These are phyloP conservation scores for Silurus glanis DNA, from an alignment of 2,113 vertebrate genomes.

Conservation along the genomic window DNA sequence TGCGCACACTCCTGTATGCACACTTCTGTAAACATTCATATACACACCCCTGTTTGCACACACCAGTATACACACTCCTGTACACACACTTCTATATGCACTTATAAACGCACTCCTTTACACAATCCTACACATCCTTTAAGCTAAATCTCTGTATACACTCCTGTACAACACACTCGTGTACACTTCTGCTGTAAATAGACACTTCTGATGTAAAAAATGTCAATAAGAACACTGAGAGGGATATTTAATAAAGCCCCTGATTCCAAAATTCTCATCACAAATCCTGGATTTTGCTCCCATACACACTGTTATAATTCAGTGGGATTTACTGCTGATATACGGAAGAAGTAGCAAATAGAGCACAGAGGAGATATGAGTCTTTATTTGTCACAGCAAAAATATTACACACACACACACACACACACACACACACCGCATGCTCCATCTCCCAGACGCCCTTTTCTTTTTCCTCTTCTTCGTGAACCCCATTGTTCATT, in stretches of 20 bases:
- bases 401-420: conserved; percentile 20
- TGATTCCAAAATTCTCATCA: background rate
- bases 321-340: conserved; percentile 20
- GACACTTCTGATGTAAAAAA: background rate
- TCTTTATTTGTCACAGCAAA: conserved; percentile 42
- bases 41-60: background rate
- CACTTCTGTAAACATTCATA: background rate
- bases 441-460: conserved; percentile 11
- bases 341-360: background rate
- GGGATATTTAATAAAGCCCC: background rate
- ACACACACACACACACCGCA: conserved; percentile 1
- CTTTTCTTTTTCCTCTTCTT: conserved; percentile 28
- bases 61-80: background rate
- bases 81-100: background rate
- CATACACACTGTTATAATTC: background rate
- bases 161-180: too few species aligned
- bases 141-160: too few species aligned
- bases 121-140: background rate
- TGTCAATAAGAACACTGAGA: background rate
- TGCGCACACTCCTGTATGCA: background rate
- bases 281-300: background rate
- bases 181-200: background rate
- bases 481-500: conserved; percentile 42
- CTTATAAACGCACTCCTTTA: background rate
- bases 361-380: conserved; percentile 30